Conservation (phyloP, 2,888 invertebrate genomes). For the Hartigia nigra region DNA sequence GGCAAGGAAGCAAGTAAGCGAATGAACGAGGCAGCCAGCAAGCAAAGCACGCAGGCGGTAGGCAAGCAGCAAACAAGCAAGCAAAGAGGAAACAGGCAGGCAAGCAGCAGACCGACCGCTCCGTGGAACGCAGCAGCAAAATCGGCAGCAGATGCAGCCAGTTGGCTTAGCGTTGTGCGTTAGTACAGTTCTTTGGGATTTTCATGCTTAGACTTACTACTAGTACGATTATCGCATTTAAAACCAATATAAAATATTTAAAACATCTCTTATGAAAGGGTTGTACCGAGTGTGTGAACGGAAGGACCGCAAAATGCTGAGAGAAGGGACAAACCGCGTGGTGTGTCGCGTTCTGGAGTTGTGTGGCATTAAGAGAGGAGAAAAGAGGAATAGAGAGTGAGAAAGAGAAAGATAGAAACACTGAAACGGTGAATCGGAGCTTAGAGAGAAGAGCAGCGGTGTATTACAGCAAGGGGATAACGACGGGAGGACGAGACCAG, state of each 20-base stretch:
- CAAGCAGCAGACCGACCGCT: conserved; percentile 23
- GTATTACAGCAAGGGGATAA: not conserved
- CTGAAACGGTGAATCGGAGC: conserved; percentile 8
- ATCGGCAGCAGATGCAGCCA: conserved; percentile 45
- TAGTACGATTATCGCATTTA: not conserved
- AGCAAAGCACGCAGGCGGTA: conserved; percentile 20
- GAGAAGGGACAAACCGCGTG: not conserved
- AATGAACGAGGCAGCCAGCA: conserved; percentile 8
- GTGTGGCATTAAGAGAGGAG: not conserved
- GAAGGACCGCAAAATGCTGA: not conserved
- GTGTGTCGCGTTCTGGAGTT: not conserved
- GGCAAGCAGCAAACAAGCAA: conserved; percentile 10
- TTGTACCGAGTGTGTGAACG: not conserved
- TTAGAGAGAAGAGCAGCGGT: conserved; percentile 1
- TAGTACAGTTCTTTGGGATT: conserved; percentile 31
- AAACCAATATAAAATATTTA: not conserved
- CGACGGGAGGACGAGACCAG: conserved; percentile 19
- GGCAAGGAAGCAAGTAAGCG: not conserved
- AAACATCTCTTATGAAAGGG: not conserved
- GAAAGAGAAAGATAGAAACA: conserved; percentile 6
- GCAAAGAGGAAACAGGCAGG: conserved; percentile 25
- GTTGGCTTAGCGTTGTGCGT: conserved; percentile 44
- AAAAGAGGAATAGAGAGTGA: conserved; percentile 9
- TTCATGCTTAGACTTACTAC: not conserved
- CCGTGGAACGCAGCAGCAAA: conserved; percentile 15